Conservation (phyloP, 2,113 vertebrate species). For the Urocolius indicus region DNA sequence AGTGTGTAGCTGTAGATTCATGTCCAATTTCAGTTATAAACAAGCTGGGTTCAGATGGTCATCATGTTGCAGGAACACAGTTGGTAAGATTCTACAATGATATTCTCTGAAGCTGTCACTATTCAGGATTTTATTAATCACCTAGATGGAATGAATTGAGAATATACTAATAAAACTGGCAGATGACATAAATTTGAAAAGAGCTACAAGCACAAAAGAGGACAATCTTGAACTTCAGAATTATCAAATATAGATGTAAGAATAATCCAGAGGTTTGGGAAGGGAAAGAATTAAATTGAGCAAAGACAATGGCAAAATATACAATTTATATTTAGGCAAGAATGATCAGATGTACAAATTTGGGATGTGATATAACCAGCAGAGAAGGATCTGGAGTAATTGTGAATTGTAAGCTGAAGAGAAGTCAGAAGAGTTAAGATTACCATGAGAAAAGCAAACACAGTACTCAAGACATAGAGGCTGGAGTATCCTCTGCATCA, state of each 20-base stretch:
- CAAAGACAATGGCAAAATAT: background rate
- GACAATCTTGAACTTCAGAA: background rate
- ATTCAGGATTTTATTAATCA: background rate
- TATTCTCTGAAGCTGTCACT: background rate
- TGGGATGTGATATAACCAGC: background rate
- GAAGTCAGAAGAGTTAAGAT: background rate
- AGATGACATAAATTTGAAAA: background rate
- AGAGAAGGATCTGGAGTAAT: background rate
- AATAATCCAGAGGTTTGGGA: background rate
- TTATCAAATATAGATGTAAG: background rate
- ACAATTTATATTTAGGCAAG: background rate
- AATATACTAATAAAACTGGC: background rate
- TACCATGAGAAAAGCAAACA: slow-evolving; percentile 8
- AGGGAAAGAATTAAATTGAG: background rate
- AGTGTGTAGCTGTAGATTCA: background rate
- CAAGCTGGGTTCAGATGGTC: background rate
- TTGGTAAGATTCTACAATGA: background rate
- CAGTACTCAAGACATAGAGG: background rate
- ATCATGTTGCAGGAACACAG: background rate
- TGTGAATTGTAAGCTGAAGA: background rate
- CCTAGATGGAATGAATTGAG: background rate
- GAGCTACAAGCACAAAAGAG: background rate
- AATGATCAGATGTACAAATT: slow-evolving; percentile 3
- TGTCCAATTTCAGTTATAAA: background rate
- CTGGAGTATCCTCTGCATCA: background rate